Evolutionary conservation across 2,888 invertebrate genomes (phyloP).

Genomic region (Enchytraeus crypticus): DNA sequence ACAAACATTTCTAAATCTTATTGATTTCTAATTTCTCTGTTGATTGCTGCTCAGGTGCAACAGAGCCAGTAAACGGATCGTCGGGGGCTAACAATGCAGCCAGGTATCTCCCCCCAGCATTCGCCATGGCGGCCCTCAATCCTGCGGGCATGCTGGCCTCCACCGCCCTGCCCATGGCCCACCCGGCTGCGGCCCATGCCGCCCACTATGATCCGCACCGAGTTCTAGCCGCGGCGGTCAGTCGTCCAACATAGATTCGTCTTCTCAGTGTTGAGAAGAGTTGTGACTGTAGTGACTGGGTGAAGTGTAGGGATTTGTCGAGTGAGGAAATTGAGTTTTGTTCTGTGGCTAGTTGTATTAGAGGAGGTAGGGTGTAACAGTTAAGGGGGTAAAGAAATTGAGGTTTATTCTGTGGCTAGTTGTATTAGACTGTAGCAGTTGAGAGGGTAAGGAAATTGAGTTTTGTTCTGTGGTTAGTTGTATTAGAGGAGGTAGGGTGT

Average conservation of each 20-base stretch:
- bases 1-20: background rate
- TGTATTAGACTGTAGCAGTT: too few species aligned
- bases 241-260: background rate
- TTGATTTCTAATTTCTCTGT: background rate
- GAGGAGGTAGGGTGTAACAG: too few species aligned
- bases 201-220: conserved; percentile 35
- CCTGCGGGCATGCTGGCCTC: conserved; percentile 37
- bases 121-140: background rate
- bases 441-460: too few species aligned
- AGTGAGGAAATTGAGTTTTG: too few species aligned
- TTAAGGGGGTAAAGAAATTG: too few species aligned
- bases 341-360: too few species aligned
- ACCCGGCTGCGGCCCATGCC: conserved; percentile 36
- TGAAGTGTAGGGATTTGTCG: too few species aligned
- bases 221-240: conserved; percentile 47
- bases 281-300: too few species aligned
- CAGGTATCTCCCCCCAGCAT: conserved; percentile 5
- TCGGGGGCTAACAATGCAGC: background rate
- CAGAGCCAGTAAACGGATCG: conserved; percentile 10
- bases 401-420: too few species aligned
- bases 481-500: too few species aligned
- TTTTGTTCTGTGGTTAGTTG: too few species aligned
- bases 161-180: conserved; percentile 38
- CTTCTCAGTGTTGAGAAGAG: background rate
- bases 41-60: background rate